Evolutionary conservation across 2,888 invertebrate species (phyloP), one percentile per base, ranked within the genome.

Genomic region (Cyaniris semiargus): DNA sequence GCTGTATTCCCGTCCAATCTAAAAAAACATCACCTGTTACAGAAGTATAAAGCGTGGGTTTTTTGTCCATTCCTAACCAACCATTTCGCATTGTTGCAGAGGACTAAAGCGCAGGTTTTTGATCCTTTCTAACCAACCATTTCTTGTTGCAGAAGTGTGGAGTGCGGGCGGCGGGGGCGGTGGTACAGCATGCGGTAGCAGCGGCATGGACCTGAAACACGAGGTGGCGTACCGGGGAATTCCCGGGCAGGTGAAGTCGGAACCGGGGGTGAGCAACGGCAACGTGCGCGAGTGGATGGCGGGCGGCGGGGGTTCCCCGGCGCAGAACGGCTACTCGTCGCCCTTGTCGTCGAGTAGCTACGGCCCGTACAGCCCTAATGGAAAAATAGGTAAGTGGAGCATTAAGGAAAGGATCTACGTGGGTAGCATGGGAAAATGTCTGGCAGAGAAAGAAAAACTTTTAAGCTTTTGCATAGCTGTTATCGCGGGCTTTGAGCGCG

Each of bases 311-410:
- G 96, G 90, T 86, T 96, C 89, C 83, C 96, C 91, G 34, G 90
- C 93, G 21, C 95, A 94, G 85, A 97, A 97, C 85, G 97, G 97
- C 77, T 98, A 97, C 90, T 96, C 97, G 76, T 97, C 97, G 82
- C 97, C 97, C 27, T 96, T 97, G 94, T 97, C 97, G 77, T 96
- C 97, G 23, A 96, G 97, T 90, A 97, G 97, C 95, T 98, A 97
- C 94, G 97, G 97, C 84, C 97, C 97, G 2, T 97, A 97, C 90
- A 97, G 97, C 94, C 97, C 97, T 82, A 97, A 97, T 91, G 97
- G 97, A 86, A 97, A 97, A 95, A 96, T 97, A 95, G 97, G 97
- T 97, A 84, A 96, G 97, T 58, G 58, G n/a, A n/a, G 1, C 3
- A 53, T 53, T 18, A 1, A n/a, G n/a, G n/a, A n/a, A n/a, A n/a